phyloP scores from a whole-genome alignment of 1,140 invertebrate genomes.

The Phenacoccus solenopsis region DNA sequence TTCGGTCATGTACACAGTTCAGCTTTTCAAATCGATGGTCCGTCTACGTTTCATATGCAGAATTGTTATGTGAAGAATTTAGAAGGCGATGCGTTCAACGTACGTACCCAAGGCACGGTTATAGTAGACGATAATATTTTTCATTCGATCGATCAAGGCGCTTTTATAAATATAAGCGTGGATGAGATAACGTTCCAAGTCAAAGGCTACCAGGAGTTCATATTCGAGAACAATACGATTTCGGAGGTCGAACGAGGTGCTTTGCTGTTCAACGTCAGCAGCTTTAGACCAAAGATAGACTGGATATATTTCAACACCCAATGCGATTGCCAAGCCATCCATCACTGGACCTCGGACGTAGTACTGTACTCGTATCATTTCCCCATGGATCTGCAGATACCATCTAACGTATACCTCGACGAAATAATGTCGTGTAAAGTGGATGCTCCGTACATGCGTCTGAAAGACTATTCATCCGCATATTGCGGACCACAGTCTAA shows the following conservation, averaged over 20 bases:
- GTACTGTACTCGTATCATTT: slow-evolving; percentile 34
- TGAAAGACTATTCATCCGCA: slow-evolving; percentile 24
- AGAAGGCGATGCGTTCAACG: slow-evolving; percentile 49
- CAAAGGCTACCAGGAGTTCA: slow-evolving; percentile 36
- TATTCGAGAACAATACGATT: slow-evolving; percentile 52
- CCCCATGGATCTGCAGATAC: slow-evolving; percentile 21
- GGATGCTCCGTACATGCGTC: slow-evolving; percentile 19
- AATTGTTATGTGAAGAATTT: slow-evolving; percentile 45
- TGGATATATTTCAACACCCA: slow-evolving; percentile 42
- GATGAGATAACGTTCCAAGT: slow-evolving; percentile 31
- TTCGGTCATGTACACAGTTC: slow-evolving; percentile 35
- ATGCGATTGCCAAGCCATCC: slow-evolving; percentile 44
- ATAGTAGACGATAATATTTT: slow-evolving; percentile 52
- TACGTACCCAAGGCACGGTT: slow-evolving; percentile 44
- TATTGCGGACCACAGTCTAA: slow-evolving; percentile 27
- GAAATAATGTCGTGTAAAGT: slow-evolving; percentile 24
- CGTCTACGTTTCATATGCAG: slow-evolving; percentile 45
- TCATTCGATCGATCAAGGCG: slow-evolving; percentile 39
- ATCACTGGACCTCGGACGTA: slow-evolving; percentile 35
- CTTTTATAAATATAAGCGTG: slow-evolving; percentile 46
- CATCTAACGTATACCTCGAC: slow-evolving; percentile 23
- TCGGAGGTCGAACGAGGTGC: slow-evolving; percentile 40
- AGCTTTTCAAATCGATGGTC: slow-evolving; percentile 43
- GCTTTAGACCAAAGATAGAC: slow-evolving; percentile 40
- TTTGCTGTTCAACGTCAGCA: slow-evolving; percentile 41